Evolutionary conservation across 1,140 invertebrate genomes (phyloP), one percentile per base, ranked within the genome.

Genomic region (Rhagoletis pomonella): DNA sequence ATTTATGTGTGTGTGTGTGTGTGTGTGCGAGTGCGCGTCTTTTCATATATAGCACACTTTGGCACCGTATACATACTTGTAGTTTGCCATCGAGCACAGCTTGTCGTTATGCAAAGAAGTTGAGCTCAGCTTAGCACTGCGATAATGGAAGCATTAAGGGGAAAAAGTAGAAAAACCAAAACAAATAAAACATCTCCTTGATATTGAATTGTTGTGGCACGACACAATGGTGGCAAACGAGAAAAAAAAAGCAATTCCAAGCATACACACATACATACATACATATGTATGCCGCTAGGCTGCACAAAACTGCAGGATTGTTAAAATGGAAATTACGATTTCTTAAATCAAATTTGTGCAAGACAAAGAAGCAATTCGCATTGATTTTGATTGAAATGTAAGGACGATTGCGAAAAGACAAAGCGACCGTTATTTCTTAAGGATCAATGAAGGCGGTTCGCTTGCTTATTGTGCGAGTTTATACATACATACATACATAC

Each of bases 261-360:
- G 50, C 10, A 5, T 55, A 10, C 50, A 55, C 3, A 55, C 5
- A 7, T 7, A 55, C 50, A 55, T 55, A 55, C 5, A 55, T 55
- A 55, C 50, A 55, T 55, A 55, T 29, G 29, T 29, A 29, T 29
- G 29, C 1, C 29, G 29, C 29, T 29, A 29, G 1, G 0, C 29
- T 29, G 29, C 29, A 29, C 29, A 29, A 29, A 29, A 29, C 50
- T 3, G 19, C 67, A 47, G 42, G 17, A 81, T 81, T 81, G 73
- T 73, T 73, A 81, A 55, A 81, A 55, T 81, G 50, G n/a, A 81
- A 81, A 81, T 81, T 81, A 81, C 73, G 47, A n/a, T 19, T 55
- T 81, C 73, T 81, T 58, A 81, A 81, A 81, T 81, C 73, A 58
- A 81, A 81, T 81, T 81, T 81, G 73, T 29, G 7, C 73, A 81